phyloP scores from a whole-genome alignment of 2,888 invertebrate species.

The Gerris lacustris region DNA sequence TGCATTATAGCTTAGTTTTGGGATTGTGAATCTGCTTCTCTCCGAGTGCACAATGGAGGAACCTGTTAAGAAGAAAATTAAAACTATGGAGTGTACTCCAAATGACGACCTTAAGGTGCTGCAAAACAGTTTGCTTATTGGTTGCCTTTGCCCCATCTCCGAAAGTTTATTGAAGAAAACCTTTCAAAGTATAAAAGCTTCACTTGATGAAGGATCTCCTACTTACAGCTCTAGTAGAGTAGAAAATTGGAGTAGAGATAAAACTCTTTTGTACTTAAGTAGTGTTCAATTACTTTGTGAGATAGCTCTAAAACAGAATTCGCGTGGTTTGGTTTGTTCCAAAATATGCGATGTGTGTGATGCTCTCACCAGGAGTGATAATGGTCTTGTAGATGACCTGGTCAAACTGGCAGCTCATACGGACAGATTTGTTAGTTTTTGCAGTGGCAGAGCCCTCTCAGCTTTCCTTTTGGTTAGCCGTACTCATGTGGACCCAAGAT shows the following conservation, averaged over 20 bases:
- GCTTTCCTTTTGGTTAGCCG: constrained; percentile 74
- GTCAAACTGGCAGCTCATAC: constrained; percentile 64
- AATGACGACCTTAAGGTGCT: constrained; percentile 46
- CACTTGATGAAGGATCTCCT: constrained; percentile 35
- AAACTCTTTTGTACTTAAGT: constrained; percentile 64
- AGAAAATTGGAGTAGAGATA: constrained; percentile 52
- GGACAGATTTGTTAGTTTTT: constrained; percentile 68
- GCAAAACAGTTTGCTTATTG: constrained; percentile 55
- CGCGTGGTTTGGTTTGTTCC: constrained; percentile 67
- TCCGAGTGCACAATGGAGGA: constrained; percentile 49
- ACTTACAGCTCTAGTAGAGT: constrained; percentile 40
- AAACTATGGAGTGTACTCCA: constrained; percentile 35
- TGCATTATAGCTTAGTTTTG: background rate
- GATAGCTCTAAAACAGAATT: constrained; percentile 71
- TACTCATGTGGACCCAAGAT: constrained; percentile 64
- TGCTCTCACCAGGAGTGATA: constrained; percentile 63
- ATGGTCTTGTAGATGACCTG: constrained; percentile 71
- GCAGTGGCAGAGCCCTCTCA: constrained; percentile 65
- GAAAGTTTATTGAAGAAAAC: constrained; percentile 57
- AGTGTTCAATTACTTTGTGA: constrained; percentile 73
- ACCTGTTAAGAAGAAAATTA: constrained; percentile 71
- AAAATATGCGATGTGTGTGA: constrained; percentile 68
- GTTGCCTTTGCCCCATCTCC: constrained; percentile 65
- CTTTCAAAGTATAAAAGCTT: constrained; percentile 45
- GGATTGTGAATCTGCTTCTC: background rate